These are phyloP conservation scores for Bradypodion pumilum DNA, from an alignment of 2,797 vertebrate species.

Conservation along the genomic window DNA sequence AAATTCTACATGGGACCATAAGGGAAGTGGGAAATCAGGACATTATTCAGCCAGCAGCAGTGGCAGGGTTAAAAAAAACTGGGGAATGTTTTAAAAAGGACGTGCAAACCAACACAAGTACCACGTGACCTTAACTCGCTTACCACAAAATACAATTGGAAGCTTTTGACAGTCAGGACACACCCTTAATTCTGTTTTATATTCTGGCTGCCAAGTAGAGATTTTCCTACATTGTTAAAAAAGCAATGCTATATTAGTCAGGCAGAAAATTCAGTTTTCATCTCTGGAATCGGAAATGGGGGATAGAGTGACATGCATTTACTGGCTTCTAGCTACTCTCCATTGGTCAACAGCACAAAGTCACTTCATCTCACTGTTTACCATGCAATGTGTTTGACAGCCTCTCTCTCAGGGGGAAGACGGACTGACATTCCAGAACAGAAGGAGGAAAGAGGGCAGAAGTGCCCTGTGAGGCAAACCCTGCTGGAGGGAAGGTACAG, in stretches of 20 bases:
- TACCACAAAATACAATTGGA: too few relatives aligned
- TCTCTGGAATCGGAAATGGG: slow-evolving; percentile 19
- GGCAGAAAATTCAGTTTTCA: slow-evolving; percentile 33
- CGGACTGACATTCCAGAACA: not conserved
- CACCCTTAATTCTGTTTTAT: not conserved
- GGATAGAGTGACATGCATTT: not conserved
- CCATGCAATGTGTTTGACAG: not conserved
- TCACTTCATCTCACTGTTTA: fast-evolving
- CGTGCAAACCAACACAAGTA: too few relatives aligned
- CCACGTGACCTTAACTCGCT: too few relatives aligned
- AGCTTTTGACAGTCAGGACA: too few relatives aligned
- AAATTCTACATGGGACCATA: too few relatives aligned
- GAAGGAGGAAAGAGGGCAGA: not conserved
- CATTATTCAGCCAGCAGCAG: too few relatives aligned
- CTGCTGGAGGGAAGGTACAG: slow-evolving; percentile 11
- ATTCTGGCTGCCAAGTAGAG: not conserved
- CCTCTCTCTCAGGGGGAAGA: not conserved
- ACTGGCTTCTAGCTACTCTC: fast-evolving
- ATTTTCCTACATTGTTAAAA: slow-evolving; percentile 13
- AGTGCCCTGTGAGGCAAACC: not conserved
- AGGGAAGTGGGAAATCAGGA: too few relatives aligned
- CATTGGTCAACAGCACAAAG: not conserved
- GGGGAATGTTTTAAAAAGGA: too few relatives aligned
- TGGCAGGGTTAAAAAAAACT: too few relatives aligned
- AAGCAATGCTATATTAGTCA: slow-evolving; percentile 23